Percentiles rank a stretch among this genome's conserved stretches.
Evolutionary conservation across 1,140 invertebrate species (phyloP).

Genomic region (Drosophila pallidifrons): DNA sequence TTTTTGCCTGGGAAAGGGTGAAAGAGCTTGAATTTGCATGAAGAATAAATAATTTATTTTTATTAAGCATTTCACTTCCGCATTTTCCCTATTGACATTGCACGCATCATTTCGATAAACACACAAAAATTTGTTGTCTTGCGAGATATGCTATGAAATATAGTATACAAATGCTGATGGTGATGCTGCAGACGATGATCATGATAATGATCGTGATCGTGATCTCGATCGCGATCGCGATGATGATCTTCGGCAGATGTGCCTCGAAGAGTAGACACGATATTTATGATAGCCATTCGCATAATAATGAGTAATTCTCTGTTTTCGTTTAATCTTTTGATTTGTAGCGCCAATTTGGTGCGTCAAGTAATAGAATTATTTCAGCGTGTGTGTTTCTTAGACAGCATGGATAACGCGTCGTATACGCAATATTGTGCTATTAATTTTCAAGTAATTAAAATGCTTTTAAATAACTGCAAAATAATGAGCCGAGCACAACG

Average conservation of each 20-base stretch:
- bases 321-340: conserved; percentile 46
- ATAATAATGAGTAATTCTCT: conserved; percentile 61
- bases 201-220: background rate
- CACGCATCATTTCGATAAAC: conserved; percentile 28
- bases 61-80: conserved; percentile 5
- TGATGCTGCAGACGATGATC: too few species aligned
- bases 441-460: conserved; percentile 80
- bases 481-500: conserved; percentile 28
- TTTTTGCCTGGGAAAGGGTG: background rate
- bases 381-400: background rate
- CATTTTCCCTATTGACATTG: conserved; percentile 14
- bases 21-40: background rate
- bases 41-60: conserved; percentile 16
- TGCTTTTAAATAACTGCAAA: conserved; percentile 62
- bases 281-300: conserved; percentile 59
- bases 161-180: background rate
- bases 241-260: conserved; percentile 25
- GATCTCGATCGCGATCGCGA: background rate
- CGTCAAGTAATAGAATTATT: conserved; percentile 38
- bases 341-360: conserved; percentile 31
- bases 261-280: conserved; percentile 11
- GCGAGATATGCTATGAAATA: conserved; percentile 56
- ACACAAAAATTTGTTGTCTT: conserved; percentile 29
- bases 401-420: conserved; percentile 33
- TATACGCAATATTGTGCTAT: conserved; percentile 67